phyloP scores from a whole-genome alignment of 1,140 invertebrate species.

The Venustaconcha ellipsiformis region DNA sequence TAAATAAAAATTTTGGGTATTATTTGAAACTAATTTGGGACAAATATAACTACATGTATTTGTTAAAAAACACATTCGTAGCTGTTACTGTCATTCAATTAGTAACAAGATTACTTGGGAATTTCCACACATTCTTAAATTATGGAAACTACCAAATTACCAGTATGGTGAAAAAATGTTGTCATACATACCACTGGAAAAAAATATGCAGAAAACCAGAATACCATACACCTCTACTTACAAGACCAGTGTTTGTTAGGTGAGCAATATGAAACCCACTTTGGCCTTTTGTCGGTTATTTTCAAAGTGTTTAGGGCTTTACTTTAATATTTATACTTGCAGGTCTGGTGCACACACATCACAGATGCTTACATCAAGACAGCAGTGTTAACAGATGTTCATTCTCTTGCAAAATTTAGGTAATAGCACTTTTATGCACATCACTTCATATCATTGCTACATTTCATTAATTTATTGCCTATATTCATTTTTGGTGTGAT shows the following conservation, averaged over 20 bases:
- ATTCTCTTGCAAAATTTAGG: conserved; percentile 51
- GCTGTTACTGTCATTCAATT: too few relatives aligned
- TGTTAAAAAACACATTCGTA: too few relatives aligned
- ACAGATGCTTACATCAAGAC: conserved; percentile 42
- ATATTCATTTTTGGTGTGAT: too few relatives aligned
- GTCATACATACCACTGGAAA: not conserved
- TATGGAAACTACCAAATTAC: too few relatives aligned
- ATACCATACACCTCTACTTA: not conserved
- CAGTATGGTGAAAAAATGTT: not conserved
- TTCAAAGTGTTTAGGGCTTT: not conserved
- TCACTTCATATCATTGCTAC: not conserved
- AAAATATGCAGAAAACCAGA: not conserved
- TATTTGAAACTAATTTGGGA: too few relatives aligned
- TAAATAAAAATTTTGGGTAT: too few relatives aligned
- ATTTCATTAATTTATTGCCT: not conserved
- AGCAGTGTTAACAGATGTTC: conserved; percentile 50
- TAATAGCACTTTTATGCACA: conserved; percentile 1
- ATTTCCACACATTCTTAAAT: too few relatives aligned
- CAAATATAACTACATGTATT: too few relatives aligned
- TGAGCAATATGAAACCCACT: not conserved
- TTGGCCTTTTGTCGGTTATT: not conserved
- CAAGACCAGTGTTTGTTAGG: not conserved
- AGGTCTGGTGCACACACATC: conserved; percentile 61
- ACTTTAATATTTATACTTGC: conserved; percentile 14
- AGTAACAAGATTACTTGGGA: too few relatives aligned